Evolutionary conservation across 2,797 vertebrate genomes (phyloP).

Genomic region (Rhinoraja longicauda): DNA sequence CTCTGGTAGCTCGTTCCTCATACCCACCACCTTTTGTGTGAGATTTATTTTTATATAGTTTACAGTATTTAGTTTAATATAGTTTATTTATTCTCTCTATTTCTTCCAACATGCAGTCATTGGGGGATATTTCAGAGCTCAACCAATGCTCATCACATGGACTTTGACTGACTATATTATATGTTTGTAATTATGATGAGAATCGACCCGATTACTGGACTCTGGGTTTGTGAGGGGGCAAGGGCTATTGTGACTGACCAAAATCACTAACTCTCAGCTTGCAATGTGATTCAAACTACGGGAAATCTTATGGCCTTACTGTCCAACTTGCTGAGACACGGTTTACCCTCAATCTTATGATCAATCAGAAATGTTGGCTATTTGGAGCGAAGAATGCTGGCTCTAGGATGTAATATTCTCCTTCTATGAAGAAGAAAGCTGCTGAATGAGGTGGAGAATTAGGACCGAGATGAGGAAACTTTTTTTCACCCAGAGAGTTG

Average conservation of each 20-base stretch:
- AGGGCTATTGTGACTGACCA: background rate
- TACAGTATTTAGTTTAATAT: background rate
- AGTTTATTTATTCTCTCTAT: background rate
- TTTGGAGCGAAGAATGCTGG: background rate
- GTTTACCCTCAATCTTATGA: background rate
- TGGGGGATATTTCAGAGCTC: background rate
- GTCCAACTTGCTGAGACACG: background rate
- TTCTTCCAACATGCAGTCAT: constrained; percentile 3
- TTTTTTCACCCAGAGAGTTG: too few relatives aligned
- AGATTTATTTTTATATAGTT: too few relatives aligned
- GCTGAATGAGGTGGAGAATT: background rate
- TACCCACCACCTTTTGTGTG: too few relatives aligned
- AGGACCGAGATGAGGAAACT: too few relatives aligned
- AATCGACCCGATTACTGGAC: background rate
- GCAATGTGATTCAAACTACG: background rate
- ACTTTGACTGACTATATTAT: background rate
- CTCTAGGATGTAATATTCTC: background rate
- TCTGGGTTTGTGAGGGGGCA: background rate
- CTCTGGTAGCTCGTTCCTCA: too few relatives aligned
- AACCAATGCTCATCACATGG: background rate
- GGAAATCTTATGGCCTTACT: background rate
- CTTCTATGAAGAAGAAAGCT: background rate
- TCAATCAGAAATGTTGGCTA: background rate
- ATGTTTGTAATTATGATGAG: background rate
- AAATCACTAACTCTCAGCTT: background rate